Percentiles rank a stretch among this genome's conserved stretches.
phyloP scores from a whole-genome alignment of 2,113 vertebrate species.

The Pomatostomus ruficeps region DNA sequence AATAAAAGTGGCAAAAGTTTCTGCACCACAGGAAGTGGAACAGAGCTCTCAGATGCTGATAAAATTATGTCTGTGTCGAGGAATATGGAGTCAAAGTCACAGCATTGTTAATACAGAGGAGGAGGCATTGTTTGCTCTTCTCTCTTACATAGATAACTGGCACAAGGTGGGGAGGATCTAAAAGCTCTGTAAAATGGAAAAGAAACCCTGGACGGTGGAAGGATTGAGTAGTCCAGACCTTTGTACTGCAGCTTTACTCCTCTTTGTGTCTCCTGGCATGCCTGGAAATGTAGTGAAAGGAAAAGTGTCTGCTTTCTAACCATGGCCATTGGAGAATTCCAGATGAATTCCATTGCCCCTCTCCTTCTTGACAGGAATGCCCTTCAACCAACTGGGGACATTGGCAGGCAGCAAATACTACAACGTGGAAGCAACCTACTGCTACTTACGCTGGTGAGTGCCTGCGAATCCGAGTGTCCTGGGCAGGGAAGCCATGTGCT shows the following conservation, averaged over 20 bases:
- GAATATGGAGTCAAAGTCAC: background rate
- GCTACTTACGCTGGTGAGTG: constrained; percentile 96
- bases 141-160: background rate
- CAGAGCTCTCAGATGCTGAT: background rate
- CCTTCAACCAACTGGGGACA: constrained; percentile 95
- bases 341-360: background rate
- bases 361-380: constrained; percentile 81
- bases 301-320: background rate
- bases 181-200: background rate
- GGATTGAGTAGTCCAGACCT: background rate
- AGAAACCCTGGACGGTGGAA: background rate
- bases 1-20: background rate
- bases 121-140: background rate
- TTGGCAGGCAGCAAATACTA: constrained; percentile 95
- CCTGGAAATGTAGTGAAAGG: background rate
- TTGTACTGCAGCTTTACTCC: background rate
- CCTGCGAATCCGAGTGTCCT: background rate
- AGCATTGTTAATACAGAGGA: background rate
- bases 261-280: background rate
- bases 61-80: background rate
- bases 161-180: background rate
- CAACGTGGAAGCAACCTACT: constrained; percentile 95
- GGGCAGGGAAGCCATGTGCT: too few species aligned
- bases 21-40: background rate
- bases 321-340: background rate